Evolutionary conservation across 2,797 vertebrate genomes (phyloP).

Genomic region (Rhynchotus rufescens): DNA sequence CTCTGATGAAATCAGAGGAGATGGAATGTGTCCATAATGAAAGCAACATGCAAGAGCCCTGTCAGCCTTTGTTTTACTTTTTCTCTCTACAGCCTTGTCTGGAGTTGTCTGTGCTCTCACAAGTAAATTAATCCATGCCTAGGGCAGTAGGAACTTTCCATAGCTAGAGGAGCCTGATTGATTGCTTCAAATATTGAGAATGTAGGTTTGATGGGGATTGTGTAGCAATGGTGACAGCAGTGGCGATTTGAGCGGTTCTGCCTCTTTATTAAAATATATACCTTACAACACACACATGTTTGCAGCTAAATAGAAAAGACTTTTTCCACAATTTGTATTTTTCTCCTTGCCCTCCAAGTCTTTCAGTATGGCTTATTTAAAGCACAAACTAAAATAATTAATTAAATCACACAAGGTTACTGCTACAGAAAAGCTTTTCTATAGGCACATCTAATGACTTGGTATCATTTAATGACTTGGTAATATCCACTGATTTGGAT

Average conservation of each 20-base stretch:
- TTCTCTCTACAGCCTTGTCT: neutral
- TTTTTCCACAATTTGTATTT: neutral
- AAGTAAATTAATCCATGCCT: constrained; percentile 20
- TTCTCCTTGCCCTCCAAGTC: neutral
- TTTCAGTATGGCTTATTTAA: neutral
- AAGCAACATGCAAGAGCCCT: neutral
- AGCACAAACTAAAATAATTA: neutral
- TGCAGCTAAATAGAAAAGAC: neutral
- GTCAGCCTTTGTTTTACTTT: constrained; percentile 3
- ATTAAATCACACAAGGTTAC: neutral
- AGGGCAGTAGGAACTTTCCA: neutral
- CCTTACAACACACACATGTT: neutral
- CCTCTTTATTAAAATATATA: neutral
- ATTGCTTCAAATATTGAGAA: constrained; percentile 30
- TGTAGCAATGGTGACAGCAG: neutral
- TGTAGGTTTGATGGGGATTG: neutral
- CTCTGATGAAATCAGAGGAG: neutral
- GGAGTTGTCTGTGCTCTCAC: fast-evolving
- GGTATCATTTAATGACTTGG: neutral
- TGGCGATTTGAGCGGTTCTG: neutral
- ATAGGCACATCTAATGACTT: neutral
- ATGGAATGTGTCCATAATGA: neutral
- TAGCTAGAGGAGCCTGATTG: neutral
- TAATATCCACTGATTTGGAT: neutral
- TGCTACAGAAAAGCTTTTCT: neutral